Conservation (phyloP, 2,888 invertebrate genomes). For the Heliconius ethilla region DNA sequence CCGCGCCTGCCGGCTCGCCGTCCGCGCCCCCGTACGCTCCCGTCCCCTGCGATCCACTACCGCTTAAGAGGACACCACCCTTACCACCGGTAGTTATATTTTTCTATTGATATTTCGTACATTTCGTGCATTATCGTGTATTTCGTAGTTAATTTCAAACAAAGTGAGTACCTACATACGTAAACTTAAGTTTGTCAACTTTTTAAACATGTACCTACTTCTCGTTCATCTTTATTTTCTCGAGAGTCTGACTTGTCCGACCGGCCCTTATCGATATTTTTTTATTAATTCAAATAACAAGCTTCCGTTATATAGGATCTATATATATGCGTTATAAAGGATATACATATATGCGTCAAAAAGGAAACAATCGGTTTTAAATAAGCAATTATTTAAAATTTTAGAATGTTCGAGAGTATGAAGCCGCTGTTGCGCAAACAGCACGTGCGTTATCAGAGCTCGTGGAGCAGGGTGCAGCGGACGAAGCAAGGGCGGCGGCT, state of each 20-base stretch:
- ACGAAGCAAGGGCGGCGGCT: constrained; percentile 68
- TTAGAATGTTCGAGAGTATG: constrained; percentile 73
- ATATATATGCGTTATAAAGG: too few species aligned
- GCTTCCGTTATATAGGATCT: too few species aligned
- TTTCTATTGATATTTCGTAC: too few species aligned
- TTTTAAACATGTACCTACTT: too few species aligned
- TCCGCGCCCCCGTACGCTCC: constrained; percentile 58
- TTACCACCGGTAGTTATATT: constrained; percentile 58
- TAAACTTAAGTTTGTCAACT: too few species aligned
- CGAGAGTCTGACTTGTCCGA: too few species aligned
- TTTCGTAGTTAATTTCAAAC: too few species aligned
- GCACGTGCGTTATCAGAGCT: constrained; percentile 75
- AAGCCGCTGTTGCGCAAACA: constrained; percentile 71
- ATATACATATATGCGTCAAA: too few species aligned
- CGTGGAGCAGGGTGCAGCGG: constrained; percentile 70
- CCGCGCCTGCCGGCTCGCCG: constrained; percentile 60
- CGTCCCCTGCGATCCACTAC: constrained; percentile 60
- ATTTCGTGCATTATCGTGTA: too few species aligned
- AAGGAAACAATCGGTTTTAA: not conserved
- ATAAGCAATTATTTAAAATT: not conserved
- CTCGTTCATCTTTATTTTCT: too few species aligned
- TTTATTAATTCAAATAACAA: not conserved
- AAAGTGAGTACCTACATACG: too few species aligned
- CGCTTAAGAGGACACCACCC: constrained; percentile 63
- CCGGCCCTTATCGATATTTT: not conserved